Base-by-base conservation (phyloP, 2,888 invertebrate species). In the Synergus gifuensis region DNA sequence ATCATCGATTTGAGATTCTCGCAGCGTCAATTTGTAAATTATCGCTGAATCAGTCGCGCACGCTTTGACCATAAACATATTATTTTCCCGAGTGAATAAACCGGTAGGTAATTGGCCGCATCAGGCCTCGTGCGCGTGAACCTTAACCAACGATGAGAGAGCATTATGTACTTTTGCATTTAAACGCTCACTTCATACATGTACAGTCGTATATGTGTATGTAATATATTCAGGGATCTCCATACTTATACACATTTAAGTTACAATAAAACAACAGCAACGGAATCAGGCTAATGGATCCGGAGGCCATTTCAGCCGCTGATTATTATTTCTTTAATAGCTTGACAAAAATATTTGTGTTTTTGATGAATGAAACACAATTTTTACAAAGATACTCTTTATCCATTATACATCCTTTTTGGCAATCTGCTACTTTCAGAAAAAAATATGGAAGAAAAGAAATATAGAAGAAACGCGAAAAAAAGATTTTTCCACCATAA, bases 21-120 rank as follows among this genome's bases (percentile, higher is more conserved):
- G n/a, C 54, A n/a, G 54, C 54, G n/a, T 54, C n/a, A 54, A 54
- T 54, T 54, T 54, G 54, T 54, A 54, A 54, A 54, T 54, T 54
- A 54, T 54, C 54, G n/a, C 54, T 54, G n/a, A 54, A 54, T 54
- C n/a, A 54, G 54, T 54, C 54, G 54, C 54, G 54, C 54, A n/a
- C 54, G 54, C 54, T 54, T 54, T 54, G 54, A 54, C n/a, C 54
- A 54, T 54, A 54, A 54, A 54, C 54, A 54, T 54, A 54, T 54
- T 54, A 54, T 54, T 54, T 54, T 54, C 54, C 54, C 54, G n/a
- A 54, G 54, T 54, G 54, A 54, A 54, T 54, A 54, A 54, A 54
- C 54, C 54, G 54, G 54, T 54, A 54, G 54, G 54, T 54, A 54
- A 54, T 54, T 54, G 54, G 54, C 54, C 54, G n/a, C 54, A 54